Base-by-base conservation (phyloP, 1,140 invertebrate genomes). In the Teleopsis dalmanni region DNA sequence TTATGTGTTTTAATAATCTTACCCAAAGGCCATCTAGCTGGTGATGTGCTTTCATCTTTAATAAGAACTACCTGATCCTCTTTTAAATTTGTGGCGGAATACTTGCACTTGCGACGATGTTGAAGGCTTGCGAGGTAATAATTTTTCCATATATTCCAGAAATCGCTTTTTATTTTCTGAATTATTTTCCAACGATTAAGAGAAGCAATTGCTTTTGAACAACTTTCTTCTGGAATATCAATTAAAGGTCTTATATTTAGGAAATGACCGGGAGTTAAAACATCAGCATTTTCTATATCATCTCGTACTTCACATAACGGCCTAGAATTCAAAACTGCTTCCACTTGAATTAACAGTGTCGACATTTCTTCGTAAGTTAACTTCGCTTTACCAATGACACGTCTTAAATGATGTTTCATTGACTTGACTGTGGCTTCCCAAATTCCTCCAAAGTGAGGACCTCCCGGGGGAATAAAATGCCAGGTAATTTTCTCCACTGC, bases 391-490 rank as follows among this genome's bases (percentile, higher is more conserved):
- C 55, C 57, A 23, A 42, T 11, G 13, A 31, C 21, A 0, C 48
- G 42, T 33, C 29, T 35, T 4, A 71, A 27, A 41, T 62, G 57
- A 37, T 52, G 36, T 43, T 72, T 68, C 1, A 57, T 50, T 9
- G 54, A 57, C 37, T 66, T 58, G 3, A 72, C 55, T 9, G 47
- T 47, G 22, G 53, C 47, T 52, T 72, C 70, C 68, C 68, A 72
- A 4, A 62, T 35, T 19, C 71, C 71, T 26, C 65, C 67, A 19
- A 62, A 53, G 41, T 71, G 54, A 8, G 68, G 60, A 10, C 52
- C 54, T 35, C 19, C n/a, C 9, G 72, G 62, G 18, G 68, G 60
- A 50, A 50, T 44, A 37, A 50, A 45, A 16, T 50, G 14, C 33
- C 47, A 54, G 25, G n/a, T n/a, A n/a, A n/a, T n/a, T n/a, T n/a